Percentiles rank a stretch among this genome's conserved stretches.
phyloP scores from a whole-genome alignment of 2,888 invertebrate species.

The Cephus rjabovi region DNA sequence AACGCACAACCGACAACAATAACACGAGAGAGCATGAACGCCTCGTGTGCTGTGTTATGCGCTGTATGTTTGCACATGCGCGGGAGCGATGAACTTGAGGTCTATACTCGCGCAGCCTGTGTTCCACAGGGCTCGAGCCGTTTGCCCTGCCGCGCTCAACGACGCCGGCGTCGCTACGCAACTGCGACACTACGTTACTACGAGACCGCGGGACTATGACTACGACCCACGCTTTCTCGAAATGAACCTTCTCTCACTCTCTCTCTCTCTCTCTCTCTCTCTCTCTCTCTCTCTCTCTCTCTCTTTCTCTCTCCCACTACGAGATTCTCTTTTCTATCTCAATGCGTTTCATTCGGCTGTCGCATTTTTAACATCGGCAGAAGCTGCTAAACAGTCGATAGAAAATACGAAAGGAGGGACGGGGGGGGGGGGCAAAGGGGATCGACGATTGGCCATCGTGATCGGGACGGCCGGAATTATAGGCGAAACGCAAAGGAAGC shows the following conservation, averaged over 20 bases:
- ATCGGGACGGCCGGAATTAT: not conserved
- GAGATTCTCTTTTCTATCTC: too few species aligned
- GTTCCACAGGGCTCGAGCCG: not conserved
- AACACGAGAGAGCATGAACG: constrained; percentile 31
- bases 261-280: too few species aligned
- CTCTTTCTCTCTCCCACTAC: too few species aligned
- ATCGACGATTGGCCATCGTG: constrained; percentile 20
- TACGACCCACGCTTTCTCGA: not conserved
- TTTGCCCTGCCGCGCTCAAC: too few species aligned
- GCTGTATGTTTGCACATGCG: constrained; percentile 56
- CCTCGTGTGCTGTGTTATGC: constrained; percentile 34
- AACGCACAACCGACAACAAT: constrained; percentile 19
- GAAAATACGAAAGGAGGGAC: not conserved
- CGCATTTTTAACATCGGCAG: not conserved
- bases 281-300: too few species aligned
- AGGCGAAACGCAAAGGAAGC: constrained; percentile 24
- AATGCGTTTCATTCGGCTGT: too few species aligned
- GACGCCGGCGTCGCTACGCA: not conserved
- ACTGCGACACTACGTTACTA: constrained; percentile 3
- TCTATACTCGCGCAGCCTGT: constrained; percentile 24
- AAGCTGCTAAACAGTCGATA: constrained; percentile 20
- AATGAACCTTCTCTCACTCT: not conserved
- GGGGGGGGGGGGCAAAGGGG: constrained; percentile 12
- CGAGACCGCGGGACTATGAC: not conserved
- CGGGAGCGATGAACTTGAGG: constrained; percentile 61